phyloP scores from a whole-genome alignment of 2,797 vertebrate genomes.

The Helostoma temminkii region DNA sequence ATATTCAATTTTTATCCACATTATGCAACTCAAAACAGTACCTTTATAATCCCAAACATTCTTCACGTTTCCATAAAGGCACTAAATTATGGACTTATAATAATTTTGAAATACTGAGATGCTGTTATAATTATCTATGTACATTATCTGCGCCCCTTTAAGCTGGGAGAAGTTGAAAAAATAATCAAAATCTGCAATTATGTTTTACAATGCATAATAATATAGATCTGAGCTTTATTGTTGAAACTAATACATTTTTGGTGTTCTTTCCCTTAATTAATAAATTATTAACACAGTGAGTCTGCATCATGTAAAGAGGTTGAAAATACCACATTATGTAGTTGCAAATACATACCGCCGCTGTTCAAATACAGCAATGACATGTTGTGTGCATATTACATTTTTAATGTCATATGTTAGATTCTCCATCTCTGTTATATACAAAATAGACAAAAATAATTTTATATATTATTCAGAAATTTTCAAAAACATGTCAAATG shows the following conservation, averaged over 20 bases:
- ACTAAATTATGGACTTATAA: conserved; percentile 2
- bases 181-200: conserved; percentile 32
- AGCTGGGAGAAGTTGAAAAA: neutral
- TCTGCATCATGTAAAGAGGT: conserved; percentile 64
- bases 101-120: neutral
- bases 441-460: conserved; percentile 85
- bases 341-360: conserved; percentile 64
- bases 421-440: conserved; percentile 75
- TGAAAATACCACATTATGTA: conserved; percentile 74
- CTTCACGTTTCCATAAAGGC: conserved; percentile 10
- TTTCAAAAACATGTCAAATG: conserved; percentile 69
- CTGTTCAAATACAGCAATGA: conserved; percentile 66
- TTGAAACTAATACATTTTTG: conserved; percentile 65
- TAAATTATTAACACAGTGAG: conserved; percentile 60
- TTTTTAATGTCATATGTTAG: conserved; percentile 74
- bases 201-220: conserved; percentile 45
- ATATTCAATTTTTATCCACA: conserved; percentile 28
- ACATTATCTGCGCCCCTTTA: neutral
- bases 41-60: conserved; percentile 8
- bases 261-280: conserved; percentile 48
- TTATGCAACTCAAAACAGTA: conserved; percentile 22
- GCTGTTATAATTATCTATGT: neutral
- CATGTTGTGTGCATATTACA: conserved; percentile 68
- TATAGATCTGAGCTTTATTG: conserved; percentile 68
- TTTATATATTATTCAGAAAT: conserved; percentile 73